These are phyloP conservation scores for Upupa epops DNA, from an alignment of 2,113 vertebrate species.

Conservation along the genomic window DNA sequence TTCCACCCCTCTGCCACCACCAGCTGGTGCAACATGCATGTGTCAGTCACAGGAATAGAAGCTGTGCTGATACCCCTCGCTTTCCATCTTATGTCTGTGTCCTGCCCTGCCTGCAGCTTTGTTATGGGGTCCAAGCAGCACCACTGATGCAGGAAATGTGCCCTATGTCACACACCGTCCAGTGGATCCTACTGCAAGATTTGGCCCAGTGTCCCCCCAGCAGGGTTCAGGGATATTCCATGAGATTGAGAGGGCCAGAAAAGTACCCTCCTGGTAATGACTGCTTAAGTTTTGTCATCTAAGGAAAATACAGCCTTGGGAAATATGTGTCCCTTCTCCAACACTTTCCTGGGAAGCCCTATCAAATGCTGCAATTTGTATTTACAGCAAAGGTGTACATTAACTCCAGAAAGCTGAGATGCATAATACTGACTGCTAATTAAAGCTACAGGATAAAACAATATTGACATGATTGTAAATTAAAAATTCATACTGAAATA, in stretches of 20 bases:
- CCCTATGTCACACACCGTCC: background rate
- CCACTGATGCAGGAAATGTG: background rate
- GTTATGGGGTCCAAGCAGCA: background rate
- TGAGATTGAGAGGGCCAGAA: background rate
- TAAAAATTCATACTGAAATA: conserved; percentile 1
- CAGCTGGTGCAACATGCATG: conserved; percentile 30
- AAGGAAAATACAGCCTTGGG: background rate
- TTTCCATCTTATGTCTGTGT: background rate
- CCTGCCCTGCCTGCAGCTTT: background rate
- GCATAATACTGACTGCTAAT: background rate
- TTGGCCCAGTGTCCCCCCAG: background rate
- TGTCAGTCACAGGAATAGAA: background rate
- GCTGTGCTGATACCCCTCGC: background rate
- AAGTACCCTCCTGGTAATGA: background rate
- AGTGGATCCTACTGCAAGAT: background rate
- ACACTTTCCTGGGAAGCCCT: background rate
- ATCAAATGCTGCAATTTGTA: background rate
- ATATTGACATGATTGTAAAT: background rate
- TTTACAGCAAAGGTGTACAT: background rate
- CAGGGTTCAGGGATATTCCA: background rate
- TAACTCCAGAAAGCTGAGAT: background rate
- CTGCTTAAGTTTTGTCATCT: background rate
- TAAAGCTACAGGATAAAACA: background rate
- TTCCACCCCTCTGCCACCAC: conserved; percentile 50
- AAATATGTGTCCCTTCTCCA: background rate